Base-by-base conservation (phyloP, 2,797 vertebrate species). In the Cirrhinus mrigala region DNA sequence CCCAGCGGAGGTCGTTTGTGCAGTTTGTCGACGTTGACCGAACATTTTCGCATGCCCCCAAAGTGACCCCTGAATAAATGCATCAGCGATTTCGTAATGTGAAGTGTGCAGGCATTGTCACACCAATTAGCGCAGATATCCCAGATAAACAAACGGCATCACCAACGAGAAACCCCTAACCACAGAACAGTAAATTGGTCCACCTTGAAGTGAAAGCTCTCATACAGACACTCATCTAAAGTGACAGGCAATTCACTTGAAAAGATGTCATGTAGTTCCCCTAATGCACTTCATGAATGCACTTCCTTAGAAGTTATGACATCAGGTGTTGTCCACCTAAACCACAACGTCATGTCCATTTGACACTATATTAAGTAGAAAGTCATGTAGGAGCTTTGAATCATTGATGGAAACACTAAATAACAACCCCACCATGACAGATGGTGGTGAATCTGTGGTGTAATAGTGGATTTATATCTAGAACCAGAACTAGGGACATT, bases 351-450 rank as follows among this genome's bases (percentile, higher is more conserved):
- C 40, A 84, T 86, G 62, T 64, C 68, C 70, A 22, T 66, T 73
- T 80, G 54, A 83, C 83, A 78, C 46, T 27, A 66, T 79, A 81
- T 74, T 80, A 87, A 87, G 82, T 84, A 87, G 60, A 83, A 83
- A 87, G 40, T 79, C 83, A 80, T 89, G 87, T 88, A 83, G 37
- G 10, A 79, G n/a, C 54, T 60, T 71, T 87, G 64, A 89, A 86
- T 89, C 68, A 87, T 83, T 87, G 74, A 85, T 73, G 64, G 29
- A 83, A 83, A 70, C 50, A 69, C 56, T 66, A 79, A 81, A 50
- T 79, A 66, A 64, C 68, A 68, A 82, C 74, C 79, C n/a, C 3
- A 64, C 24, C 6, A 22, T 85, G 79, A 73, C 52, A 60, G 29
- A 79, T 62, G 75, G 20, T 64, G 74, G 24, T 56, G 79, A 84